Evolutionary conservation across 1,140 invertebrate genomes (phyloP), one percentile per base, ranked within the genome.

Genomic region (Caenorhabditis brenneri): DNA sequence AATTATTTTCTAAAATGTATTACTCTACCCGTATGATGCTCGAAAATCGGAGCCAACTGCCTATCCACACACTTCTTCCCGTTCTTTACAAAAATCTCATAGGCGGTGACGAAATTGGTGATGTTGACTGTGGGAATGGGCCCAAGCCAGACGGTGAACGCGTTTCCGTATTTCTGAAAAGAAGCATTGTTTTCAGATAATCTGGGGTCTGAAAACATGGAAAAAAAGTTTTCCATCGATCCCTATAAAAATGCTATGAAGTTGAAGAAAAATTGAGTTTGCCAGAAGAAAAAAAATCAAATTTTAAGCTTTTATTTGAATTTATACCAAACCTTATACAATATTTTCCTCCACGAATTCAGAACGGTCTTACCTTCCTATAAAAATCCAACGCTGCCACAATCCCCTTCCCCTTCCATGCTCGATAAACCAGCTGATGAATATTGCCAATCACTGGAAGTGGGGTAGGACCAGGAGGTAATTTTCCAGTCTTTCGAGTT

Each of bases 61-160:
- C 81, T 24, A 46, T 83, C 48, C n/a, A 15, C 15, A 58, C 65
- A 84, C 33, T 85, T 60, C 15, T 42, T 39, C 33, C 84, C 65
- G 24, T 46, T 42, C 36, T 84, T 85, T 0, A 85, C 58, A 7
- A 85, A 78, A 15, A 58, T n/a, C n/a, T 85, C 80, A 19, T 78
- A 31, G 31, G 84, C 55, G 15, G 49, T 53, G 0, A 84, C 81
- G 22, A 53, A 69, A 24, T 74, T 36, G 31, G 49, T 65, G 10
- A 85, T 55, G 48, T 42, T 69, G 15, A 85, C 81, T 15, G 81
- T 48, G 0, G 81, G 39, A 10, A 65, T n/a, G 16, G 84, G 84
- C 24, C 84, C 84, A 19, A 85, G 10, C 84, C 84, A 85, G 46
- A 85, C 15, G 0, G 84, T 85, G 58, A 22, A 85, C 2, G 69